Percentiles rank a stretch among this genome's conserved stretches.
Evolutionary conservation across 2,888 invertebrate species (phyloP).

Genomic region (Aporophyla nigra): DNA sequence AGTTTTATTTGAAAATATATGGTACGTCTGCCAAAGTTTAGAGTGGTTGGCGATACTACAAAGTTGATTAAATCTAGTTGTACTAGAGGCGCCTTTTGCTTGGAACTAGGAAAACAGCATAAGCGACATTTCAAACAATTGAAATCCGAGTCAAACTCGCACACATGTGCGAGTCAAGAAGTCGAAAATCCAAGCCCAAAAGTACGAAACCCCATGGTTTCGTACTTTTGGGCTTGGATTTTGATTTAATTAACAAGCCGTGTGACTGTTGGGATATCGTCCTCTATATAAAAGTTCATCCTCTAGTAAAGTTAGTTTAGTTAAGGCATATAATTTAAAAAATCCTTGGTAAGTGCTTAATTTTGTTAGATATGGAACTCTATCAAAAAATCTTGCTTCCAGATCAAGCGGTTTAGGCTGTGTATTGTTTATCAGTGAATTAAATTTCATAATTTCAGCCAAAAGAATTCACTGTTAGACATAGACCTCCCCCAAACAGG

Average conservation of each 20-base stretch:
- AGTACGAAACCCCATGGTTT: no score
- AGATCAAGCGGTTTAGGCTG: no score
- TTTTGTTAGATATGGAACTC: background rate
- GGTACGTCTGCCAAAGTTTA: background rate
- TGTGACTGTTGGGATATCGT: background rate
- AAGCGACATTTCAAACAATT: background rate
- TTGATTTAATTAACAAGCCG: background rate
- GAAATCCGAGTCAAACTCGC: background rate
- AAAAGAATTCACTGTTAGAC: no score
- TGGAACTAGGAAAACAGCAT: background rate
- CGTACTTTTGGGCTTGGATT: background rate
- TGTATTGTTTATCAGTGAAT: no score
- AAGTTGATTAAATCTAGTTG: constrained; percentile 7
- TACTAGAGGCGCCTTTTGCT: background rate
- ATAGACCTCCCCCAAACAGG: no score
- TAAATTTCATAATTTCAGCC: no score
- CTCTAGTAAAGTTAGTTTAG: background rate
- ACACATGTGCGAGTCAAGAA: no score
- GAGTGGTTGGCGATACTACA: constrained; percentile 2
- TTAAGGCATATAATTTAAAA: background rate
- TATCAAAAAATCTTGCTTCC: background rate
- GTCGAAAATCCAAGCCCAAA: no score
- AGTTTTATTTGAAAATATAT: constrained; percentile 18
- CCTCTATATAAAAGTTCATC: background rate
- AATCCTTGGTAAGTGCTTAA: background rate